phyloP scores from a whole-genome alignment of 2,113 vertebrate genomes.

The Psittacus erithacus region DNA sequence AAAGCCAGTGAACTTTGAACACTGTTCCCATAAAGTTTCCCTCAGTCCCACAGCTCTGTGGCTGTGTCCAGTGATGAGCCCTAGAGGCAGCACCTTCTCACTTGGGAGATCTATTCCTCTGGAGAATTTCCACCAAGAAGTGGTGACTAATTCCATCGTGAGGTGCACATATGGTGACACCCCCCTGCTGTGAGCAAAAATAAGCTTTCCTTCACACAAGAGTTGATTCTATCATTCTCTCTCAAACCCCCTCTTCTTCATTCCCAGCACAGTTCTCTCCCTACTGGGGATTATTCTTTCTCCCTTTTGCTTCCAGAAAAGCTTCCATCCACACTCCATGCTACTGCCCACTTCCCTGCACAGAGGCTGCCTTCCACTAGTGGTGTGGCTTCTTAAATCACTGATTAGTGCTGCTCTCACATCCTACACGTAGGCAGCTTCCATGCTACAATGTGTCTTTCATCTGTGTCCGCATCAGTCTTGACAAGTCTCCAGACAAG shows the following conservation, averaged over 20 bases:
- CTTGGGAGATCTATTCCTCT: neutral
- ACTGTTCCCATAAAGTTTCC: neutral
- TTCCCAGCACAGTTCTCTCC: neutral
- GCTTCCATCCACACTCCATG: neutral
- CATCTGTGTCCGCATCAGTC: neutral
- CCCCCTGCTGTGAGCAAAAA: conserved; percentile 47
- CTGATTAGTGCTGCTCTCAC: neutral
- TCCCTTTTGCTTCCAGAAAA: neutral
- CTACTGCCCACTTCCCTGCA: neutral
- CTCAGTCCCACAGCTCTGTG: neutral
- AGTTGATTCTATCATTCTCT: conserved; percentile 23
- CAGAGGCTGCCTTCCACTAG: neutral
- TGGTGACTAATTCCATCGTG: conserved; percentile 45
- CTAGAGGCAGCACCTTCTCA: neutral
- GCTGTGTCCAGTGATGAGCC: neutral
- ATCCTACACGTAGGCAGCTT: neutral
- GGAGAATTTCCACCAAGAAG: conserved; percentile 1
- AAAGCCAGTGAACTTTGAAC: neutral
- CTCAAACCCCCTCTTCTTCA: neutral
- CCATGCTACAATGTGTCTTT: neutral
- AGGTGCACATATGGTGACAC: conserved; percentile 52
- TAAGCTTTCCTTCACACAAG: conserved; percentile 34
- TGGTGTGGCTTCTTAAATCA: neutral
- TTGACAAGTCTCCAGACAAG: neutral
- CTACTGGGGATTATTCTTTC: neutral